Evolutionary conservation across 1,140 invertebrate genomes (phyloP).

Genomic region (Myzus persicae): DNA sequence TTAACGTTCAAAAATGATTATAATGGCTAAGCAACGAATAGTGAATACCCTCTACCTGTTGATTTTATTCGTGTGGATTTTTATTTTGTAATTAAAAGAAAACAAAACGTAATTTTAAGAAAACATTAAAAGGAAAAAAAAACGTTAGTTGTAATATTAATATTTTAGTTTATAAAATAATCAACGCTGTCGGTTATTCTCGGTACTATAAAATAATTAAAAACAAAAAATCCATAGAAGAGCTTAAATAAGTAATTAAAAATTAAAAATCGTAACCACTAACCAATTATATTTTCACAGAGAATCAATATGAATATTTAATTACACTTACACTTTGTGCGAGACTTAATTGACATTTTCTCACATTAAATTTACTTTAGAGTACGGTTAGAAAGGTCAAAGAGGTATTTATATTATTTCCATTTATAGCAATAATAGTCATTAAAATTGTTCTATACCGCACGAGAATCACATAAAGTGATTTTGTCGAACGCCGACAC

Average conservation of each 20-base stretch:
- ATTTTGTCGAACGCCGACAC: not conserved
- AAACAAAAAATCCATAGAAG: not conserved
- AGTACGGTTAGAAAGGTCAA: not conserved
- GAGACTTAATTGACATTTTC: not conserved
- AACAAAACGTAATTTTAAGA: not conserved
- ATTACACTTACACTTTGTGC: not conserved
- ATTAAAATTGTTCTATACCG: not conserved
- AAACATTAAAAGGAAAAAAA: not conserved
- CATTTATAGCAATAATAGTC: not conserved
- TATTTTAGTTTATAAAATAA: not conserved
- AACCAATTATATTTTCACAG: not conserved
- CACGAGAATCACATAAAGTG: not conserved
- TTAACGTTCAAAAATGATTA: not conserved
- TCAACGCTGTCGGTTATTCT: not conserved
- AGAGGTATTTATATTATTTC: not conserved
- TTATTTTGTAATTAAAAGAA: not conserved
- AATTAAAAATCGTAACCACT: not conserved
- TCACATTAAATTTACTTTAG: not conserved
- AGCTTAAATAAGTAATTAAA: not conserved
- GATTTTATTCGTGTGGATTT: not conserved
- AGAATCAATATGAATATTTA: not conserved
- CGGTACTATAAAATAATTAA: not conserved
- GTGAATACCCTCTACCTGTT: not conserved
- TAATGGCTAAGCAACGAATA: not conserved
- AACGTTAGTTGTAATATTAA: not conserved